These are phyloP conservation scores for Cardinalis cardinalis DNA, from an alignment of 2,113 vertebrate species.

Conservation along the genomic window DNA sequence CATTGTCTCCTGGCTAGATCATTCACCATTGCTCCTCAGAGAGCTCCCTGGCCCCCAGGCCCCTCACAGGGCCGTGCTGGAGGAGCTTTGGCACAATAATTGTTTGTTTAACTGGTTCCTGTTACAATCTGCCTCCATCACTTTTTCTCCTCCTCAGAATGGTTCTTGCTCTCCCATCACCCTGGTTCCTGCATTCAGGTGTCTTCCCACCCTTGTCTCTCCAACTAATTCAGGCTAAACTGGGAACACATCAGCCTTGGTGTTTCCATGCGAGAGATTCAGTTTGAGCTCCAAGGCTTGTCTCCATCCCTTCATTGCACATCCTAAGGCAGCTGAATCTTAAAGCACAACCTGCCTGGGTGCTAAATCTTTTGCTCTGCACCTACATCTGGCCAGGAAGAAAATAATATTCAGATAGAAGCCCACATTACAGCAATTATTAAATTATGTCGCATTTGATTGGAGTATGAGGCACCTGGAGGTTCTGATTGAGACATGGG, in stretches of 20 bases:
- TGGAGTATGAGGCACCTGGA: not conserved
- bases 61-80: not conserved
- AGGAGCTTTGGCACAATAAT: not conserved
- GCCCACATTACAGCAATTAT: not conserved
- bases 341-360: not conserved
- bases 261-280: not conserved
- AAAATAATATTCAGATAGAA: not conserved
- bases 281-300: not conserved
- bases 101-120: not conserved
- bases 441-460: not conserved
- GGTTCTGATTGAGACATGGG: not conserved
- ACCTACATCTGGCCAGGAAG: not conserved
- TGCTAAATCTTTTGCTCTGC: not conserved
- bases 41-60: not conserved
- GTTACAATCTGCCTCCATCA: not conserved
- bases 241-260: not conserved
- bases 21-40: not conserved
- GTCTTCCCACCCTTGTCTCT: not conserved
- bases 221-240: not conserved
- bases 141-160: not conserved
- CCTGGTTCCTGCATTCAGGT: not conserved
- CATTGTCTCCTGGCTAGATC: not conserved
- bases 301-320: not conserved
- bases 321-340: not conserved
- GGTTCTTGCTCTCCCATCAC: not conserved